Evolutionary conservation across 30 jellyfish, hydroid and myxozoan genomes (phyloP).

Genomic region (Catostylus mosaicus): DNA sequence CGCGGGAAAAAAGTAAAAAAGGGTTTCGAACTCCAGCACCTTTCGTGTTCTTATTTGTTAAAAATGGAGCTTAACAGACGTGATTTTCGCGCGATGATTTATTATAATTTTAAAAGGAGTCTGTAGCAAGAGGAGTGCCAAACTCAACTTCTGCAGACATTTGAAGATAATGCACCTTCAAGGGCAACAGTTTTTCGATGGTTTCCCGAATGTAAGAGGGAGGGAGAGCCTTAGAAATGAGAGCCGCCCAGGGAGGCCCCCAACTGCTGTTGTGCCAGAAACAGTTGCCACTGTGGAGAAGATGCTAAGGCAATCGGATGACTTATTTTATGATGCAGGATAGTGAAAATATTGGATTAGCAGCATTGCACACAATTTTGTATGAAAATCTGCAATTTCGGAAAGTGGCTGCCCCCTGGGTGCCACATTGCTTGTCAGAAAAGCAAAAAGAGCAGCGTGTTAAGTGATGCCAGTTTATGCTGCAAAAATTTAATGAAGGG

Average conservation of each 20-base stretch:
- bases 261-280: constrained; percentile 36
- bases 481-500: constrained; percentile 12
- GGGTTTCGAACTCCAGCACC: too few relatives aligned
- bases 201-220: constrained; percentile 38
- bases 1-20: too few relatives aligned
- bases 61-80: too few relatives aligned
- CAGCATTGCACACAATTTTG: constrained; percentile 39
- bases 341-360: constrained; percentile 35
- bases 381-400: constrained; percentile 32
- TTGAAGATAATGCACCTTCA: too few relatives aligned
- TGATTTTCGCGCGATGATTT: too few relatives aligned
- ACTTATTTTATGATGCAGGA: constrained; percentile 33
- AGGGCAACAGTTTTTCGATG: constrained; percentile 43
- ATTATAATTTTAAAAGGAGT: too few relatives aligned
- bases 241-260: constrained; percentile 40
- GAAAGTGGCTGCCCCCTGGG: constrained; percentile 51
- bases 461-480: constrained; percentile 33
- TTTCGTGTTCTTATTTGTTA: too few relatives aligned
- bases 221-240: constrained; percentile 33
- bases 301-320: constrained; percentile 17
- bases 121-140: too few relatives aligned
- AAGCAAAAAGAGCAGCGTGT: constrained; percentile 44
- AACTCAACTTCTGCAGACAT: constrained; percentile 7
- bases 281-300: constrained; percentile 49
- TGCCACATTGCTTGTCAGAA: constrained; percentile 31